Base-by-base conservation (phyloP, 1,140 invertebrate genomes). In the Mactra quadrangularis region DNA sequence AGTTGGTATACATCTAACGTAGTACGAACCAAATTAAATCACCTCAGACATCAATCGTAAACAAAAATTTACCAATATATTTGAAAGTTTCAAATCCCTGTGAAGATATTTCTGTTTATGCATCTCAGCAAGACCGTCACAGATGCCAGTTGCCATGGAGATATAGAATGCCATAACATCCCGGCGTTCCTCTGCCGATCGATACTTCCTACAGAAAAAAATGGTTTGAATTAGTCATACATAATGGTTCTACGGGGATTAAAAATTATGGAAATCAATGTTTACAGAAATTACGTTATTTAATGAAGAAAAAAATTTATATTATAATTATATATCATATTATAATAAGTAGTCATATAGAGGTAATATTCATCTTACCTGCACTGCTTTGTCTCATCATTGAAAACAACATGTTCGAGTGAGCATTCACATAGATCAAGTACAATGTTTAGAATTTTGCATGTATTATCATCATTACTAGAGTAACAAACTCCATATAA, bases 21-120 rank as follows among this genome's bases (percentile, higher is more conserved):
- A n/a, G n/a, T n/a, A n/a, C n/a, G n/a, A n/a, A n/a, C n/a, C n/a
- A n/a, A n/a, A n/a, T n/a, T n/a, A n/a, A n/a, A n/a, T n/a, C n/a
- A n/a, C n/a, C n/a, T n/a, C n/a, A n/a, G n/a, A n/a, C n/a, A n/a
- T n/a, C n/a, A n/a, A n/a, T n/a, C n/a, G n/a, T n/a, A n/a, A n/a
- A n/a, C n/a, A 41, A 41, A 6, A 45, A 62, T 59, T 50, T 68
- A 78, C 75, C n/a, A 78, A 62, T 0, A 78, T 60, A 27, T 78
- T 78, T 0, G 75, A 78, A 15, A 78, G 27, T 62, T 78, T 78
- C 3, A 78, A 33, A 55, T 78, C 75, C 55, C 75, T 35, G 41
- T 78, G 75, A 33, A 78, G 38, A 33, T 66, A 78, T 0, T 60
- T 59, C 17, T 33, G 41, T 27, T 41, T 7, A 31, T 78, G 75